Evolutionary conservation across 2,797 vertebrate genomes (phyloP), one percentile per base, ranked within the genome.

Genomic region (Hoplostethus mediterraneus): DNA sequence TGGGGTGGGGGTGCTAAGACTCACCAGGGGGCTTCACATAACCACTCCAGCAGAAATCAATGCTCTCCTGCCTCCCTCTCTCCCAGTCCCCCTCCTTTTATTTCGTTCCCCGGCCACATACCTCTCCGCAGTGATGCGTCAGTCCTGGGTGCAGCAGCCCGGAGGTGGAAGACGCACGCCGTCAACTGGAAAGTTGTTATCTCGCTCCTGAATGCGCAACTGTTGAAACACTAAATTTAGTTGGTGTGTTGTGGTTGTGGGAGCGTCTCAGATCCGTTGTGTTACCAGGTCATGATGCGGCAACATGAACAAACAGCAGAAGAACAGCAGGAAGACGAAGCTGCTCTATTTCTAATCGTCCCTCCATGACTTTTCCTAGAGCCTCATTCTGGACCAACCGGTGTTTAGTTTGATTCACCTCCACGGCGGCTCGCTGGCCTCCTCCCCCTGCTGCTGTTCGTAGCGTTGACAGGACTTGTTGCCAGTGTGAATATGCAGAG

Each of bases 401-500:
- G 7, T 9, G 9, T 8, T 11, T 48, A 2, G 4, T 16, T 7
- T 8, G 6, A 40, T 9, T 47, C 31, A 2, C 28, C n/a, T 4
- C 1, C 2, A 33, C 16, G 5, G 31, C 2, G 45, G 1, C 17
- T 1, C 4, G 6, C 51, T 33, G 6, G 12, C 54, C 48, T 47
- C 33, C 52, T 58, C 31, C 53, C 53, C 28, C 3, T 49, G 16
- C 54, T 10, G 25, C 9, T 63, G 47, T 13, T 14, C 17, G 36
- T 52, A 11, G 38, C 62, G 59, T 71, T 33, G 57, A 51, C 67
- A 51, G 38, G 25, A 13, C 52, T 70, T 75, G 38, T 64, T 59
- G 31, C 14, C 30, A 16, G 8, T 77, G 71, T 57, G 66, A 81
- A 82, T 77, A 48, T 16, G 52, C 16, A 3, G 30, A 57, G 16